Percentiles rank a stretch among this genome's conserved stretches.
These are phyloP conservation scores for Glareola pratincola DNA, from an alignment of 2,113 vertebrate species.

Conservation along the genomic window DNA sequence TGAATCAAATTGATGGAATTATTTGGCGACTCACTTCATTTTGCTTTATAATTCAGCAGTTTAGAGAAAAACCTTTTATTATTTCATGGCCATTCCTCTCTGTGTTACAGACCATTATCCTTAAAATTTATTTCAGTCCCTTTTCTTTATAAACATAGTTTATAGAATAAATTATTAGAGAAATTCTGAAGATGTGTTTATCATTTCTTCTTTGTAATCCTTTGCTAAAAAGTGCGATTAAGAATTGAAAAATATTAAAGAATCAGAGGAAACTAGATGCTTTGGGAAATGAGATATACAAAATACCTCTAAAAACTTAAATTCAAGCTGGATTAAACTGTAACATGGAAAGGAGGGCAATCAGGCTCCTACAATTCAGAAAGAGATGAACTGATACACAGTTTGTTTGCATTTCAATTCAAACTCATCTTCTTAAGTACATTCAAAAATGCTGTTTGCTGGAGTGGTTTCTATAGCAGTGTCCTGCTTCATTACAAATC, in stretches of 20 bases:
- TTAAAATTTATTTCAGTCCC: neutral
- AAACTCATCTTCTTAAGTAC: conserved; percentile 17
- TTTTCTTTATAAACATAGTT: neutral
- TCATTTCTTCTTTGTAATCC: neutral
- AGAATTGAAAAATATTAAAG: neutral
- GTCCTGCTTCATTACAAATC: conserved; percentile 50
- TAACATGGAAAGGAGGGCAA: neutral
- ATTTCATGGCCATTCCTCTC: neutral
- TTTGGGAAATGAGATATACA: neutral
- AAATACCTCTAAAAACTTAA: neutral
- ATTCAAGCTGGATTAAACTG: neutral
- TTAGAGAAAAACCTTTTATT: neutral
- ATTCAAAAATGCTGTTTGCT: neutral
- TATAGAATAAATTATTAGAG: neutral
- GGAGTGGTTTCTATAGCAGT: conserved; percentile 52
- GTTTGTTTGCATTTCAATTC: conserved; percentile 58
- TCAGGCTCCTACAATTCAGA: neutral
- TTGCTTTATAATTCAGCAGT: neutral
- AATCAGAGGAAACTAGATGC: neutral
- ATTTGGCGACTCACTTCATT: neutral
- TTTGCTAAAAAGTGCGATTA: neutral
- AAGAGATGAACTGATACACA: neutral
- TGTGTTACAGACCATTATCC: neutral
- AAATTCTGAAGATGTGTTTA: neutral
- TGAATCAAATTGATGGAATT: neutral